Evolutionary conservation across 2,797 vertebrate species (phyloP).

Genomic region (Hypotaenidia okinawae): DNA sequence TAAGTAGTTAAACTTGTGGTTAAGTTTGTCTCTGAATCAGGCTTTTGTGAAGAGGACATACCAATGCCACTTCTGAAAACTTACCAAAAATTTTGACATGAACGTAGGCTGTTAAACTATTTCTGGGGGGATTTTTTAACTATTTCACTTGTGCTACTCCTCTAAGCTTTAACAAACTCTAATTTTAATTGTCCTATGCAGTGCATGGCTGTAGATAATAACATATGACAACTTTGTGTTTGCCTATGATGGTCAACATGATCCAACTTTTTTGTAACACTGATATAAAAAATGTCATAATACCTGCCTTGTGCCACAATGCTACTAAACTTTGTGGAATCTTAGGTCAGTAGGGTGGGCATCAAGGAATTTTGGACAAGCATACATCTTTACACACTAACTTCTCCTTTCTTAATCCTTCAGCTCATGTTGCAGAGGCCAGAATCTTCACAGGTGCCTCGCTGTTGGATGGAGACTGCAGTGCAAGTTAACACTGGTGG

Average conservation of each 20-base stretch:
- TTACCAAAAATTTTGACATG: neutral
- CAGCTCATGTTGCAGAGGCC: neutral
- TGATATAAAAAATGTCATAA: neutral
- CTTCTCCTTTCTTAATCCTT: neutral
- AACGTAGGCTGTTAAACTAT: neutral
- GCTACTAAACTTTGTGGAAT: neutral
- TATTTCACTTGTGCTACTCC: neutral
- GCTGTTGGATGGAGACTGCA: neutral
- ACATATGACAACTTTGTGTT: neutral
- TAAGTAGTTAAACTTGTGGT: neutral
- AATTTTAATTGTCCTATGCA: conserved; percentile 12
- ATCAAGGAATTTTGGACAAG: neutral
- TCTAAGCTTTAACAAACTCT: conserved; percentile 17
- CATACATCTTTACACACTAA: neutral
- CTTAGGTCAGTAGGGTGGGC: neutral
- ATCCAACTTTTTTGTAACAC: neutral
- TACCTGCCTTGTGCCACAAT: neutral
- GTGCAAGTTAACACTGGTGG: neutral
- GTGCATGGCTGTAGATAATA: conserved; percentile 19
- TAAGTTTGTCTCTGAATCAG: neutral
- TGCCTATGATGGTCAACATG: neutral
- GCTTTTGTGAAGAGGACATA: neutral
- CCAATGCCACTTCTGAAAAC: neutral
- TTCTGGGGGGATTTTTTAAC: neutral
- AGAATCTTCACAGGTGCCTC: neutral